Evolutionary conservation across 2,888 invertebrate genomes (phyloP).

Genomic region (Petrolisthes manimaculis): DNA sequence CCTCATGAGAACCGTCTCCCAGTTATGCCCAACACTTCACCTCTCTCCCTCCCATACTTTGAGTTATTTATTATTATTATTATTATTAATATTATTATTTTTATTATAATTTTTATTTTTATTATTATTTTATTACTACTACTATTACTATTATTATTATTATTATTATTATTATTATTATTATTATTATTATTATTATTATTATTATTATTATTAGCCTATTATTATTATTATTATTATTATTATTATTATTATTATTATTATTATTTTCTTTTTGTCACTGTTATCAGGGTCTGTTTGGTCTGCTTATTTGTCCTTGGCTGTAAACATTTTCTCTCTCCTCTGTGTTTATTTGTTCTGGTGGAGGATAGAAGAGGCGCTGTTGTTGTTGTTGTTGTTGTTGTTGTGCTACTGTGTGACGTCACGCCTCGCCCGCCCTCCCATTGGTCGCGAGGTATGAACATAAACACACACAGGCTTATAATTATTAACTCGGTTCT

Average conservation of each 20-base stretch:
- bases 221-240: too few relatives aligned
- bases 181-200: too few relatives aligned
- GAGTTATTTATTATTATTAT: conserved; percentile 15
- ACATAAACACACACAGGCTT: too few relatives aligned
- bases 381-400: too few relatives aligned
- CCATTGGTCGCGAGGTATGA: too few relatives aligned
- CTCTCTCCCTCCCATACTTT: conserved; percentile 10
- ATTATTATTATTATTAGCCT: too few relatives aligned
- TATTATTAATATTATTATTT: conserved; percentile 21
- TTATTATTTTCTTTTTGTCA: background rate
- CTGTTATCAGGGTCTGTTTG: background rate
- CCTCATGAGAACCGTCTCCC: too few relatives aligned
- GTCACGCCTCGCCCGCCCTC: too few relatives aligned
- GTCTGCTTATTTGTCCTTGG: background rate
- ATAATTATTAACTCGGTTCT: too few relatives aligned
- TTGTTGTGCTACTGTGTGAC: background rate
- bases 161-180: background rate
- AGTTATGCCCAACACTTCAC: too few relatives aligned
- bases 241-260: background rate
- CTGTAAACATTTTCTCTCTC: background rate
- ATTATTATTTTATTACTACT: background rate
- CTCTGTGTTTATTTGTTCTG: background rate
- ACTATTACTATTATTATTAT: background rate
- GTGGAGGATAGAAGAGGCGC: background rate
- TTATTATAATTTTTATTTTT: background rate